These are phyloP conservation scores for Gastrophryne carolinensis DNA, from an alignment of 2,797 vertebrate species.

Conservation along the genomic window DNA sequence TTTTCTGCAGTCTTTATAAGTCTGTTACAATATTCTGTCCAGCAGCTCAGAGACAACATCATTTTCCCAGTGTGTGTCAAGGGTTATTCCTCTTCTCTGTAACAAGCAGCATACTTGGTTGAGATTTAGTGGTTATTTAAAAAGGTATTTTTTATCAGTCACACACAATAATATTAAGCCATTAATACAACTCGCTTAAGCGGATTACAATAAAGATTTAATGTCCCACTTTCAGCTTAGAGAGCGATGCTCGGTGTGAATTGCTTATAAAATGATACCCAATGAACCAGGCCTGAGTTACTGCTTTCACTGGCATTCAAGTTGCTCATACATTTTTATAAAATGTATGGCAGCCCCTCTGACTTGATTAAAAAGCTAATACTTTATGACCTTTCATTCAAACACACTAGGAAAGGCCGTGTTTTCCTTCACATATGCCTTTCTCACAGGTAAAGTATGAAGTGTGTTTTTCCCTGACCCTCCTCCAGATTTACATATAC, in stretches of 20 bases:
- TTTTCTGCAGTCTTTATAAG: neutral
- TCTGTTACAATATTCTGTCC: neutral
- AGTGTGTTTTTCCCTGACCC: neutral
- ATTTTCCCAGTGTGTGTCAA: constrained; percentile 21
- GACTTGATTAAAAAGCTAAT: constrained; percentile 64
- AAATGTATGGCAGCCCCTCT: constrained; percentile 64
- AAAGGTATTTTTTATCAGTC: constrained; percentile 68
- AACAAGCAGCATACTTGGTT: constrained; percentile 45
- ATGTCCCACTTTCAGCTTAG: constrained; percentile 64
- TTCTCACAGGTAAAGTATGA: neutral
- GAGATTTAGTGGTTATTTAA: constrained; percentile 64
- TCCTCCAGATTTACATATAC: too few relatives aligned
- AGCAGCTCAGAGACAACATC: constrained; percentile 5
- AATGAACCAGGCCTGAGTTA: constrained; percentile 71
- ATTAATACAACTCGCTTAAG: constrained; percentile 70
- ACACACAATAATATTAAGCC: constrained; percentile 70
- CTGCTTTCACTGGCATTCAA: constrained; percentile 67
- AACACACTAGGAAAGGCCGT: constrained; percentile 7
- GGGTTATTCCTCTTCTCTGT: constrained; percentile 33
- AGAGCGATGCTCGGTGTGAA: constrained; percentile 63
- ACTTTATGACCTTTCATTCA: constrained; percentile 57
- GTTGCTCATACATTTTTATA: constrained; percentile 70
- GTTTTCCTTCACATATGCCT: neutral
- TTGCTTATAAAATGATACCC: constrained; percentile 68
- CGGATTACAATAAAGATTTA: constrained; percentile 73